Conservation (phyloP, 2,888 invertebrate genomes). For the Invenusta paracnida region DNA sequence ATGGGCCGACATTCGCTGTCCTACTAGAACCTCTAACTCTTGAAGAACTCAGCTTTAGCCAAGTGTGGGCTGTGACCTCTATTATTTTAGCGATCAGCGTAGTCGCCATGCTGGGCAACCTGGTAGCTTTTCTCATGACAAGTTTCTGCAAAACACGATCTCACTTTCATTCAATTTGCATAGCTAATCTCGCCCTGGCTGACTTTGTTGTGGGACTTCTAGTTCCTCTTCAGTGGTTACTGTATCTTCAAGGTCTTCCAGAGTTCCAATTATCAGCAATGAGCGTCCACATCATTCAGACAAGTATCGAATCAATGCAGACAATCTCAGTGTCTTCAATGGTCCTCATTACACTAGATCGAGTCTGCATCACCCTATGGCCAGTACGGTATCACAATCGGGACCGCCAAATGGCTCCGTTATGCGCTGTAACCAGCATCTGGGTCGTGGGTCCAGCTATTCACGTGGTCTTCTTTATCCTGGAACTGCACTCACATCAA, state of each 20-base stretch:
- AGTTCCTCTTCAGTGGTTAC: conserved; percentile 23
- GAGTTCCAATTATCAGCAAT: not conserved
- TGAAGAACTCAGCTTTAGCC: not conserved
- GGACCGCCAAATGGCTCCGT: conserved; percentile 27
- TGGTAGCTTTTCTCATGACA: conserved; percentile 27
- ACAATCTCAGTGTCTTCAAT: conserved; percentile 32
- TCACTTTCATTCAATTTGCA: conserved; percentile 33
- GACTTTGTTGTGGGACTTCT: conserved; percentile 19
- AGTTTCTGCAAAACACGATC: conserved; percentile 16
- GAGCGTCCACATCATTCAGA: not conserved
- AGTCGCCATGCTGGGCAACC: conserved; percentile 27
- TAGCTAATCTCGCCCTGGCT: conserved; percentile 36
- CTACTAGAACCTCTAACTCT: conserved; percentile 5
- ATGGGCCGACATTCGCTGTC: no score
- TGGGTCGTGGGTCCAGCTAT: not conserved
- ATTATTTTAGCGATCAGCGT: not conserved
- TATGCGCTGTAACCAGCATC: not conserved
- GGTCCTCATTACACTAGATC: not conserved
- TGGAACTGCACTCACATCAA: not conserved
- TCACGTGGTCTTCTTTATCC: not conserved
- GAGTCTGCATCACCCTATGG: conserved; percentile 32
- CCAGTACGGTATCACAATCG: conserved; percentile 34
- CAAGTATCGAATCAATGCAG: not conserved
- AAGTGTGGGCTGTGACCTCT: not conserved
- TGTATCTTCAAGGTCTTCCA: not conserved